Evolutionary conservation across 2,113 vertebrate genomes (phyloP).

Genomic region (Microtus montanus): DNA sequence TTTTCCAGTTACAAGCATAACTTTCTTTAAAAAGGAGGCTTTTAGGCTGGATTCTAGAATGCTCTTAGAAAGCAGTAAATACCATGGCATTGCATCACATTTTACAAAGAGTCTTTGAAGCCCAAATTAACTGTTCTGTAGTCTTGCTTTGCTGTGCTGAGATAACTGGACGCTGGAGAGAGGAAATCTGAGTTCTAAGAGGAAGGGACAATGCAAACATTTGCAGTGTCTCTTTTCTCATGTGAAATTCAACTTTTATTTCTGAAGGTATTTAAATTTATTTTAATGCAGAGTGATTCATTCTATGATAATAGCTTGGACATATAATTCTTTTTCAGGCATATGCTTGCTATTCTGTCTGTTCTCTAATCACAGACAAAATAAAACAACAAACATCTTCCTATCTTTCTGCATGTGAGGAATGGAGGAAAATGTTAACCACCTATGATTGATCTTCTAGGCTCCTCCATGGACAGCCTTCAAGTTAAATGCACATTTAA

Average conservation of each 20-base stretch:
- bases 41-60: conserved; percentile 28
- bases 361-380: background rate
- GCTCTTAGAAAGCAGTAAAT: background rate
- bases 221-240: background rate
- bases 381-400: background rate
- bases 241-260: conserved; percentile 7
- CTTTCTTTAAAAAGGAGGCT: background rate
- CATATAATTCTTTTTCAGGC: background rate
- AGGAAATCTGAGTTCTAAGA: background rate
- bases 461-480: background rate
- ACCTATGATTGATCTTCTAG: background rate
- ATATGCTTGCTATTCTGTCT: background rate
- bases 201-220: background rate
- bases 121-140: background rate
- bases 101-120: background rate
- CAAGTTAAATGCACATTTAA: background rate
- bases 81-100: background rate
- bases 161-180: background rate
- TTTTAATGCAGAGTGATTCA: background rate
- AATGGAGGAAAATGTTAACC: background rate
- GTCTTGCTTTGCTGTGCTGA: background rate
- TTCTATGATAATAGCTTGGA: background rate
- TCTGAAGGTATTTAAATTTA: background rate
- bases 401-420: background rate
- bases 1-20: background rate